Evolutionary conservation across 2,113 vertebrate species (phyloP).

Genomic region (Phoxinus phoxinus): DNA sequence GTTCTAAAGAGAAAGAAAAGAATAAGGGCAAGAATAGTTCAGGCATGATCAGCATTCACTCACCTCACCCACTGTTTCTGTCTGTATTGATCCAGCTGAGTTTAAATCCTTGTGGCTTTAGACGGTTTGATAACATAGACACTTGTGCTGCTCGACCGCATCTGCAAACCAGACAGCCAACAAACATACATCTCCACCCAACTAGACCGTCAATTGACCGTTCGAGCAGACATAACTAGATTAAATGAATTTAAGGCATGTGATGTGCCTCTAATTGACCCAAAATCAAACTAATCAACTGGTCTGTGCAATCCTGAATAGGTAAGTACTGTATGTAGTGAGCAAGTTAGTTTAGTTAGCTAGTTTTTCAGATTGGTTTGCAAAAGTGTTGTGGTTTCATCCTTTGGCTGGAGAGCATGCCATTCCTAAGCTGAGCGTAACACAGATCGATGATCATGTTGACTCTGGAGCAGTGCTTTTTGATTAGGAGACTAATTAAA

Average conservation of each 20-base stretch:
- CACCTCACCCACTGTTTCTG: conserved; percentile 6
- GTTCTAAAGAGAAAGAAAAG: not conserved
- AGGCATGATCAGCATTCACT: not conserved
- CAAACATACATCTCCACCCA: conserved; percentile 2
- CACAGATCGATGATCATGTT: conserved; percentile 25
- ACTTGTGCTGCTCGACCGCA: conserved; percentile 18
- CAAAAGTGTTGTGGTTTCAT: not conserved
- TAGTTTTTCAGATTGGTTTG: not conserved
- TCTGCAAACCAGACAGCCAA: not conserved
- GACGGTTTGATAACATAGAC: conserved; percentile 35
- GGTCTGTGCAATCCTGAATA: too few species aligned
- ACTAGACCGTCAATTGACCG: not conserved
- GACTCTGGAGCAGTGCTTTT: conserved; percentile 60
- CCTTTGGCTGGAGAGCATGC: not conserved
- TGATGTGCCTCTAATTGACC: not conserved
- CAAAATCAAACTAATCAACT: not conserved
- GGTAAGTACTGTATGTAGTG: not conserved
- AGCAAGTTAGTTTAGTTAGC: not conserved
- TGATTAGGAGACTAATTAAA: conserved; percentile 70
- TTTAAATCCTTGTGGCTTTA: conserved; percentile 25
- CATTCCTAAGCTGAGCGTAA: not conserved
- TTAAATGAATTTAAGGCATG: not conserved
- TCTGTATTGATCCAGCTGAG: conserved; percentile 39
- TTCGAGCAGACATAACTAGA: not conserved
- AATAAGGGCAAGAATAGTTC: conserved; percentile 14